Evolutionary conservation across 2,113 vertebrate species (phyloP).

Genomic region (Beaufortia kweichowensis): DNA sequence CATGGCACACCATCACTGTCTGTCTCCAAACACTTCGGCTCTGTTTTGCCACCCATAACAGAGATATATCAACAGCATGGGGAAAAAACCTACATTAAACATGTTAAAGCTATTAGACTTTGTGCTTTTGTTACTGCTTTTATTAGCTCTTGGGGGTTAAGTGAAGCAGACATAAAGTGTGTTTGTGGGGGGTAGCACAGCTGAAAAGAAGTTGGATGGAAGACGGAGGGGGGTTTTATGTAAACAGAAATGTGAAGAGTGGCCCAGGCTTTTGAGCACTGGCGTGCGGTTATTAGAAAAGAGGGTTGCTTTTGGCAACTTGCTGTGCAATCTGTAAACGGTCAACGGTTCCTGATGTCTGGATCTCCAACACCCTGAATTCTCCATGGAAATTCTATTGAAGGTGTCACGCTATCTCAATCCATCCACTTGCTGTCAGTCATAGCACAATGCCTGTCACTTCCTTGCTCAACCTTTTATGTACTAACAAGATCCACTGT

Average conservation of each 20-base stretch:
- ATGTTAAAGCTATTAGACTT: conserved; percentile 78
- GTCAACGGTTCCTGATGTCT: conserved; percentile 62
- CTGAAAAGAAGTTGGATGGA: neutral
- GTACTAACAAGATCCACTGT: conserved; percentile 22
- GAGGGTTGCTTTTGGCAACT: conserved; percentile 63
- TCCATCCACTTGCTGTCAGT: conserved; percentile 69
- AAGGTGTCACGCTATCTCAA: conserved; percentile 38
- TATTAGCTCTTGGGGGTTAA: conserved; percentile 62
- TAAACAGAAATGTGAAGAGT: conserved; percentile 72
- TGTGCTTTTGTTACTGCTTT: conserved; percentile 62
- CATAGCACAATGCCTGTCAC: conserved; percentile 69
- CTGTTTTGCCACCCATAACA: conserved; percentile 75
- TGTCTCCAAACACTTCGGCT: conserved; percentile 74
- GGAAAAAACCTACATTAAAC: conserved; percentile 71
- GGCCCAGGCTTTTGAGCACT: conserved; percentile 70
- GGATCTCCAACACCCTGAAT: conserved; percentile 54
- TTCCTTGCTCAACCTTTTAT: conserved; percentile 51
- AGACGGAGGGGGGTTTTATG: conserved; percentile 64
- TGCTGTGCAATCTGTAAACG: conserved; percentile 68
- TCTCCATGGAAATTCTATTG: conserved; percentile 68
- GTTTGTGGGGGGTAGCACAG: conserved; percentile 46
- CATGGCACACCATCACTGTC: neutral
- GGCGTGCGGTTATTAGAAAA: conserved; percentile 73
- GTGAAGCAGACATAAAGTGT: conserved; percentile 53
- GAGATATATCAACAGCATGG: conserved; percentile 73